phyloP scores from a whole-genome alignment of 2,797 vertebrate genomes.

The Vireo griseus region DNA sequence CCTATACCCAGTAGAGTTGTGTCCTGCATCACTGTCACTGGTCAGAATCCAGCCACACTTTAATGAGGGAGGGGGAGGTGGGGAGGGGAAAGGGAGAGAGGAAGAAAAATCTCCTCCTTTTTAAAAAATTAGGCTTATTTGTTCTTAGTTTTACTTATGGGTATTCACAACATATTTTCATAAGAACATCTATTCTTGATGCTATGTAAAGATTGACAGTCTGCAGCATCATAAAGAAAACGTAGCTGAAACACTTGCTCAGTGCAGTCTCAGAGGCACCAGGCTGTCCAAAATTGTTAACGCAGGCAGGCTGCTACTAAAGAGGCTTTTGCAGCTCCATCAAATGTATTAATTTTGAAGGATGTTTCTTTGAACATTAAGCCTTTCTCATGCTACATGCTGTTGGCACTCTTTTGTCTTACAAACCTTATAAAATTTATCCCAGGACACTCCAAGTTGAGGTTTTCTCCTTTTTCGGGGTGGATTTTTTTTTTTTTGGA shows the following conservation, averaged over 20 bases:
- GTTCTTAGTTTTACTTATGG: not conserved
- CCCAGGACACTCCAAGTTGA: not conserved
- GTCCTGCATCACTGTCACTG: not conserved
- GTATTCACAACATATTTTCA: not conserved
- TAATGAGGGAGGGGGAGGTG: not conserved
- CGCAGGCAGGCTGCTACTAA: not conserved
- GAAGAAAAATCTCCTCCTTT: not conserved
- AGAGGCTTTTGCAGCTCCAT: conserved; percentile 8
- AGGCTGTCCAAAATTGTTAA: not conserved
- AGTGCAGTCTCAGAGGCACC: not conserved
- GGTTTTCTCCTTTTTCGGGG: not conserved
- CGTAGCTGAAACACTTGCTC: not conserved
- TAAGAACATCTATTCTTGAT: not conserved
- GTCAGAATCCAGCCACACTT: not conserved
- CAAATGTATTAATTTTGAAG: conserved; percentile 40
- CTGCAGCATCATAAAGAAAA: not conserved
- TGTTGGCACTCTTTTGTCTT: conserved; percentile 37
- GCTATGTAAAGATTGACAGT: not conserved
- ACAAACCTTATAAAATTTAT: conserved; percentile 27
- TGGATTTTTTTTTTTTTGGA: not conserved
- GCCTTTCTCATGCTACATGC: conserved; percentile 20
- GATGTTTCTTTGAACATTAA: conserved; percentile 30
- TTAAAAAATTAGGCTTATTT: not conserved
- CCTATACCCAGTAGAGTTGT: not conserved
- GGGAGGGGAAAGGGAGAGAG: rapidly evolving